These are phyloP conservation scores for Halichoerus grypus DNA, from an alignment of 2,113 vertebrate genomes.

Conservation along the genomic window DNA sequence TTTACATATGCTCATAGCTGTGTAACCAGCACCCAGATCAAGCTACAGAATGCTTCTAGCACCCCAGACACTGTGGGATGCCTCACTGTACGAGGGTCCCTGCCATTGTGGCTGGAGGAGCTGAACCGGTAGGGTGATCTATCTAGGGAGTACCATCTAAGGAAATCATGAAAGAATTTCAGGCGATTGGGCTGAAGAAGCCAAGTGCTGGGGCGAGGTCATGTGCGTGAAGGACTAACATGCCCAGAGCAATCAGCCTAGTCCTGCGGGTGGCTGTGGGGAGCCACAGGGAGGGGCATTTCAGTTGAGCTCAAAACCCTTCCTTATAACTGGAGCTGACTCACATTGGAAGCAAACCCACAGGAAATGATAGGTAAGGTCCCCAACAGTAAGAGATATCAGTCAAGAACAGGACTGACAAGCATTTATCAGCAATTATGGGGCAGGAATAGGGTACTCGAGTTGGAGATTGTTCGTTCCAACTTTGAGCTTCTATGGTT, in stretches of 20 bases:
- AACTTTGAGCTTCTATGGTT: not conserved
- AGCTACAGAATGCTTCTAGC: not conserved
- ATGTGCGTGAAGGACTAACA: not conserved
- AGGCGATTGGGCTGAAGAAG: not conserved
- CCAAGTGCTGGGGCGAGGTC: too few relatives aligned
- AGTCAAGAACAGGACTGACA: not conserved
- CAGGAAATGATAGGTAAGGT: not conserved
- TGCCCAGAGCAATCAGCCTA: not conserved
- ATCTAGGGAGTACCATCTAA: not conserved
- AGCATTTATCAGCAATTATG: not conserved
- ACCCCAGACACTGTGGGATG: not conserved
- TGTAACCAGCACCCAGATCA: not conserved
- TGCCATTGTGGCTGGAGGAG: not conserved
- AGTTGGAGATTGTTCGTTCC: not conserved
- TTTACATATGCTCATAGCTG: not conserved
- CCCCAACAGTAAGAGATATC: not conserved
- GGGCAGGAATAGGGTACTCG: too few relatives aligned
- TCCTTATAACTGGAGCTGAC: not conserved
- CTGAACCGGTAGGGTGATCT: not conserved
- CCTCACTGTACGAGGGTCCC: not conserved
- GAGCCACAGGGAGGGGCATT: not conserved
- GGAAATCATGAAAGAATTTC: not conserved
- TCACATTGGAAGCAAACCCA: fast-evolving
- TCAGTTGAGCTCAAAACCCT: not conserved
- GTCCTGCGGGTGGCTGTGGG: not conserved